Evolutionary conservation across 2,113 vertebrate genomes (phyloP).

Genomic region (Tonatia bakeri): DNA sequence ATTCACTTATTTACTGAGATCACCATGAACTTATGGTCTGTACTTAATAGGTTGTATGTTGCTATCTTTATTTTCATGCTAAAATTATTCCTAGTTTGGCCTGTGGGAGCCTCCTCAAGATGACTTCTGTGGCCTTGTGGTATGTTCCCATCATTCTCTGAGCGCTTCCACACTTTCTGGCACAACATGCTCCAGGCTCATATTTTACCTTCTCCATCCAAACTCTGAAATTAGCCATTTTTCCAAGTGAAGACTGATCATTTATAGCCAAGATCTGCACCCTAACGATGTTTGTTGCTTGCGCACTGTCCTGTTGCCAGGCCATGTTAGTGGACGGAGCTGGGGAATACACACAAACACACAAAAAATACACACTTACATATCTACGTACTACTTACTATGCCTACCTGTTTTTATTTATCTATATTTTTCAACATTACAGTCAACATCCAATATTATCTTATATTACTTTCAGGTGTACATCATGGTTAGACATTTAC

Average conservation of each 20-base stretch:
- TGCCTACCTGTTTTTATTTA: not conserved
- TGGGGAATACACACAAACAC: not conserved
- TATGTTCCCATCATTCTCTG: not conserved
- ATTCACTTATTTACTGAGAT: not conserved
- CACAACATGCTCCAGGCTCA: not conserved
- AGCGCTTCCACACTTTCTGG: not conserved
- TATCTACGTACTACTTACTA: not conserved
- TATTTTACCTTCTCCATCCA: not conserved
- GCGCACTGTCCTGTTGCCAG: not conserved
- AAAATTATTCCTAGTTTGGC: not conserved
- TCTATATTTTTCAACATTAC: not conserved
- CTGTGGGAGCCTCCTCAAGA: not conserved
- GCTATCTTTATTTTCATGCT: not conserved
- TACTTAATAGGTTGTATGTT: not conserved
- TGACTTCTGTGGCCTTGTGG: not conserved
- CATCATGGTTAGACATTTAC: not conserved
- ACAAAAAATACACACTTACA: not conserved
- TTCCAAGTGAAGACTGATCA: not conserved
- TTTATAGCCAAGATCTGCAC: not conserved
- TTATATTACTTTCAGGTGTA: not conserved
- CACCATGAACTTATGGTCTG: not conserved
- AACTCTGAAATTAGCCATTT: not conserved
- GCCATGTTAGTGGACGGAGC: not conserved
- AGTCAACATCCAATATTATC: not conserved
- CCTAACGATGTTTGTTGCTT: not conserved